Base-by-base conservation (phyloP, 2,888 invertebrate species). In the Apotomis betuletana region DNA sequence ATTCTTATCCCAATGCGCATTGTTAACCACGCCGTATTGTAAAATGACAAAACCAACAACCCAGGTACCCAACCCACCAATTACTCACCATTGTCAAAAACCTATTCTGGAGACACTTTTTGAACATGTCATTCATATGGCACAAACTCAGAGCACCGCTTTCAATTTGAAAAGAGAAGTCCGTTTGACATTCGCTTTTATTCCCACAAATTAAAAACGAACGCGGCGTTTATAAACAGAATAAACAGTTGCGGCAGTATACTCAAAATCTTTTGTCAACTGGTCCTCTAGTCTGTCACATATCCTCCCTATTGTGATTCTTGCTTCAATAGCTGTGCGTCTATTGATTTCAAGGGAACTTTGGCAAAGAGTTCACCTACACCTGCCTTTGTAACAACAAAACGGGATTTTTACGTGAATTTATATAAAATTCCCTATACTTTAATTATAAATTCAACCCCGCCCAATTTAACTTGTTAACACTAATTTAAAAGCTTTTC, bases 51-150 rank as follows among this genome's bases (percentile, higher is more conserved):
- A 88, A 88, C 90, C 86, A 78, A 81, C 82, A 79, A 83, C 89
- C 92, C 93, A 93, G 93, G 93, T 93, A 93, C 89, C 92, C 90
- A 90, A 90, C 93, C 93, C 92, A 93, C 92, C 93, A 93, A 93
- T 93, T 93, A 93, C 89, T 54, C 78, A 59, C 86, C 81, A 90
- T 90, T 90, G 89, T 89, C 85, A 89, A 89, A 89, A 92, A 90
- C 81, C 81, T 82, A 88, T 87, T 89, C 85, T 84, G 85, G 92
- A 87, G 92, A 93, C 92, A 92, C 90, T 91, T 71, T 90, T 89
- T 87, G 89, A 88, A 89, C 88, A 87, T 91, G 91, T 92, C 92
- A 91, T 90, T 91, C 88, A 86, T 82, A 77, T 75, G 82, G 75
- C 77, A 76, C 70, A 64, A 70, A 51, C 62, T 62, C 67, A 57